Evolutionary conservation across 1,140 invertebrate species (phyloP), one percentile per base, ranked within the genome.

Genomic region (Thrips palmi): DNA sequence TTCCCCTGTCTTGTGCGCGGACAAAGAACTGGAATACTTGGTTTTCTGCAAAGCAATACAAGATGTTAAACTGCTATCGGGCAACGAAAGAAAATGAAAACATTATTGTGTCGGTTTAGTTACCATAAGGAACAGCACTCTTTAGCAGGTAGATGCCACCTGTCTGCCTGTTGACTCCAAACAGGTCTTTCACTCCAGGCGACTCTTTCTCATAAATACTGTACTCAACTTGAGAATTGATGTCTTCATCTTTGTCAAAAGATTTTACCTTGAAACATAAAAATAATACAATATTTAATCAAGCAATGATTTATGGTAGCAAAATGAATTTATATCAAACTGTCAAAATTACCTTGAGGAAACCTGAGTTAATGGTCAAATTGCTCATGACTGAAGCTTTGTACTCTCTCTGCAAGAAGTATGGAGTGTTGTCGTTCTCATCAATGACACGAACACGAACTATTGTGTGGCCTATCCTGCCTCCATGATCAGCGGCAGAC

Each of bases 21-120:
- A 93, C 73, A 60, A 92, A 93, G 49, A 92, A 77, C 60, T 91
- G 84, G 53, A 83, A 80, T 8, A 78, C 64, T 60, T 83, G 68
- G 47, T 77, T 76, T 53, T 73, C 81, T 84, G 58, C 38, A 63
- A 64, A 42, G 21, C 34, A 39, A 33, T 18, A 3, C 19, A 23
- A 23, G 10, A 37, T 15, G 15, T 10, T 20, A 8, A 30, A 17
- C 21, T 18, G 2, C 5, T 20, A 8, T 20, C 6, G 8, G 8
- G 14, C 7, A 30, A 37, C 23, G 10, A 17, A 40, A 22, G n/a
- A 17, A 23, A 27, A 20, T 34, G 36, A 30, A 14, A 30, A 7
- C 1, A 40, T 45, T 18, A 14, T 24, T 19, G 14, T 25, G 33
- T 18, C 28, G 19, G 39, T 22, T 12, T 14, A 28, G 53, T 59